Percentiles rank a stretch among this genome's conserved stretches.
Evolutionary conservation across 2,888 invertebrate species (phyloP).

Genomic region (Tinea pellionella): DNA sequence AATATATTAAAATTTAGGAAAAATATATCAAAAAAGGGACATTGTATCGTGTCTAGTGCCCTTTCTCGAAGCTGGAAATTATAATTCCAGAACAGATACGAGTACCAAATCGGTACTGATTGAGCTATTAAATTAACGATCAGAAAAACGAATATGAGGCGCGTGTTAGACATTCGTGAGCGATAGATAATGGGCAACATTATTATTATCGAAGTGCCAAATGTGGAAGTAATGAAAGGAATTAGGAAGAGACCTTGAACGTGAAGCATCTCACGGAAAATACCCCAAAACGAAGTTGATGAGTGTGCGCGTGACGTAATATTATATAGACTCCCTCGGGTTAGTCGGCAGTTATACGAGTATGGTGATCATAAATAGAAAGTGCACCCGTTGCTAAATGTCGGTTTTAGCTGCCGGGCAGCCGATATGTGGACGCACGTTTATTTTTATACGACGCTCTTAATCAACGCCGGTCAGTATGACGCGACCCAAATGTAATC

Average conservation of each 20-base stretch:
- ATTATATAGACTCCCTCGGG: neutral
- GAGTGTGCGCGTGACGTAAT: conserved; percentile 1
- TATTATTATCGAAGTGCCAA: neutral
- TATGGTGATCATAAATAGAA: conserved; percentile 7
- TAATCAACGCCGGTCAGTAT: conserved; percentile 30
- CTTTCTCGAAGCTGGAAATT: no score
- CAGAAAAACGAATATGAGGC: neutral
- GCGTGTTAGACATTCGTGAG: neutral
- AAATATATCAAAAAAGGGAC: no score
- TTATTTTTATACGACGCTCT: conserved; percentile 40
- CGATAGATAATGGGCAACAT: neutral
- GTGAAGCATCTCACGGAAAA: neutral
- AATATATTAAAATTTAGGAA: no score
- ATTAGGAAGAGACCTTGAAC: neutral
- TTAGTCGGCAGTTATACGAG: neutral
- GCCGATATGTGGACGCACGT: conserved; percentile 1
- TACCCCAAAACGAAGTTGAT: neutral
- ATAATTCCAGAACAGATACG: no score
- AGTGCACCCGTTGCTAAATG: conserved; percentile 6
- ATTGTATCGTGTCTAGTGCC: no score
- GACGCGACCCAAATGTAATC: conserved; percentile 36
- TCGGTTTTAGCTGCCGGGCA: conserved; percentile 5
- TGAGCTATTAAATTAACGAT: no score
- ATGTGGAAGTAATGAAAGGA: neutral
- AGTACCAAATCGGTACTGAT: no score